A percentile compares a stretch with the other conserved stretches of the same genome.
Evolutionary conservation across 2,888 invertebrate genomes (phyloP).

Genomic region (Halictus quadricinctus): DNA sequence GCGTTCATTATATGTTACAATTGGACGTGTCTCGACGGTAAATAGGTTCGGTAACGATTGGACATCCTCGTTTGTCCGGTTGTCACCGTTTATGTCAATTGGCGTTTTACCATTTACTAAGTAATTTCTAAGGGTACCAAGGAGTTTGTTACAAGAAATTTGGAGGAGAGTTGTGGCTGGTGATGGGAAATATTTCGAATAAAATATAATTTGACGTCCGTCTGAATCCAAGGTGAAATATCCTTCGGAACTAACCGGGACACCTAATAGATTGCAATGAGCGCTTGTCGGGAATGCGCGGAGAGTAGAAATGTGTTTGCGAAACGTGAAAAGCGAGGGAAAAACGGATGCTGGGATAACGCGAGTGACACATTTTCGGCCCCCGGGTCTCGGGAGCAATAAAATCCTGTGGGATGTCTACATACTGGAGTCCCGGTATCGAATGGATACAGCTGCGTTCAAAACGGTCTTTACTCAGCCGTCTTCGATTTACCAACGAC

Average conservation of each 20-base stretch:
- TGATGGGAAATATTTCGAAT: no score
- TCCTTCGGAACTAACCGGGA: not conserved
- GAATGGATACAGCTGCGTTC: constrained; percentile 5
- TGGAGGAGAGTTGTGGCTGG: no score
- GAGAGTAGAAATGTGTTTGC: not conserved
- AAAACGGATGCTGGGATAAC: constrained; percentile 1
- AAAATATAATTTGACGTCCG: no score
- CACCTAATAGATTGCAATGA: not conserved
- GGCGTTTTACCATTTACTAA: no score
- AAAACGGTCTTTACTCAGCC: constrained; percentile 10
- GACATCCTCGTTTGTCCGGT: not conserved
- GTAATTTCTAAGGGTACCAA: no score
- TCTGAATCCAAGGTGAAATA: not conserved
- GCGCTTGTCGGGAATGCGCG: not conserved
- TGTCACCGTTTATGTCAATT: not conserved
- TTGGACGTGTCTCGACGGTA: not conserved
- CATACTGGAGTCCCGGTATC: not conserved
- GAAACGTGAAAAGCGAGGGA: not conserved
- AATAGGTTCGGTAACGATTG: constrained; percentile 1
- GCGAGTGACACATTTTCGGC: constrained; percentile 1
- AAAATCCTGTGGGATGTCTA: constrained; percentile 6
- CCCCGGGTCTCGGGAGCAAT: not conserved
- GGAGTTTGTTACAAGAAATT: no score
- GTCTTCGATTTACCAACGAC: not conserved
- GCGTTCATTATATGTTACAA: not conserved